Evolutionary conservation across 2,888 invertebrate genomes (phyloP).

Genomic region (Zootermopsis nevadensis): DNA sequence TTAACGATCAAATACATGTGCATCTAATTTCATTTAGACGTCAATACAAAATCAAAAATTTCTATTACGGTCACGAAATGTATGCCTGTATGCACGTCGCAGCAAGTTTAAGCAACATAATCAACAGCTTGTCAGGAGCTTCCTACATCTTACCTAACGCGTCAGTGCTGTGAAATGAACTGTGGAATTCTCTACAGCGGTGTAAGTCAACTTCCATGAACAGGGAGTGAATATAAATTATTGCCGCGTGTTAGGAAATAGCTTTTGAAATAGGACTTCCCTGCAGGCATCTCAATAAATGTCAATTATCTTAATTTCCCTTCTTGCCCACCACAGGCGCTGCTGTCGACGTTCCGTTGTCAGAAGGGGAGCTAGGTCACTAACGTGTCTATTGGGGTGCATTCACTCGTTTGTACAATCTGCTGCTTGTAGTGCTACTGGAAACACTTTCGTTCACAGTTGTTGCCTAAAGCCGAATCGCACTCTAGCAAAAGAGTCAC

Average conservation of each 20-base stretch:
- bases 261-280: neutral
- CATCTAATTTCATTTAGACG: too few relatives aligned
- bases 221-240: neutral
- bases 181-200: neutral
- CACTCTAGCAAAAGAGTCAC: too few relatives aligned
- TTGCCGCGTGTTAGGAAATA: neutral
- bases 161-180: too few relatives aligned
- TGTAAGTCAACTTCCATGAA: neutral
- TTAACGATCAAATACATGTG: too few relatives aligned
- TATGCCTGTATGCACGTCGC: too few relatives aligned
- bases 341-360: neutral
- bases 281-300: neutral
- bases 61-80: too few relatives aligned
- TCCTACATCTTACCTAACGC: too few relatives aligned
- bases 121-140: too few relatives aligned
- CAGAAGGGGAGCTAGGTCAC: neutral
- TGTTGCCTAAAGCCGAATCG: neutral
- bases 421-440: neutral
- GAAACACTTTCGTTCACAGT: neutral
- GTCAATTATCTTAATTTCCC: neutral
- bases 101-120: too few relatives aligned
- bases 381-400: neutral
- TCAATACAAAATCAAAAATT: too few relatives aligned
- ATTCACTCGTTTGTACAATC: neutral
- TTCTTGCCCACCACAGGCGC: neutral